Evolutionary conservation across 2,888 invertebrate species (phyloP).

Genomic region (Hyalella azteca): DNA sequence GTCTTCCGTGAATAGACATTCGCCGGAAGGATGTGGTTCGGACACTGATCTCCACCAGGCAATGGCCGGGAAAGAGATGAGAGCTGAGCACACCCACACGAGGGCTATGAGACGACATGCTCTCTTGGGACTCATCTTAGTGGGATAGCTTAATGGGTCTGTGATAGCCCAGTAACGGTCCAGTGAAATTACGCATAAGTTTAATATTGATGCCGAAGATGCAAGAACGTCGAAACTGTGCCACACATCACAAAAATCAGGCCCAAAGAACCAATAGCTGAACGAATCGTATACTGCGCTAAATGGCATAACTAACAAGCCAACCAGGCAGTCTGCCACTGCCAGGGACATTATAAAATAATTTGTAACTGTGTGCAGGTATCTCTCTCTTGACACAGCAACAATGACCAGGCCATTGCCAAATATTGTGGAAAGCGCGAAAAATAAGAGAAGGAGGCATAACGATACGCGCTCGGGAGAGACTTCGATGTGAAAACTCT

Average conservation of each 20-base stretch:
- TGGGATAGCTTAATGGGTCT: slow-evolving; percentile 96
- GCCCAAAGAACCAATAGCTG: slow-evolving; percentile 83
- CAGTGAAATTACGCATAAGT: slow-evolving; percentile 93
- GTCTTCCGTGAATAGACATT: slow-evolving; percentile 96
- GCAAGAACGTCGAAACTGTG: slow-evolving; percentile 95
- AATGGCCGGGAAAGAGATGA: slow-evolving; percentile 98
- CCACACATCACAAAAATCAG: slow-evolving; percentile 97
- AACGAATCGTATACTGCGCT: slow-evolving; percentile 83
- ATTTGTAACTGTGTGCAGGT: slow-evolving; percentile 95
- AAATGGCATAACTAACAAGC: slow-evolving; percentile 97
- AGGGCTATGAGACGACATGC: slow-evolving; percentile 87
- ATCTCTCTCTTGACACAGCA: slow-evolving; percentile 89
- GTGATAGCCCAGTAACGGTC: slow-evolving; percentile 99
- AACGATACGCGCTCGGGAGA: slow-evolving; percentile 62
- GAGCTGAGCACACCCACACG: slow-evolving; percentile 95
- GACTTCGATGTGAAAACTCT: slow-evolving; percentile 32
- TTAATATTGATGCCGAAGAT: slow-evolving; percentile 95
- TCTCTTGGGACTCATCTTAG: slow-evolving; percentile 86
- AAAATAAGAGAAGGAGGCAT: slow-evolving; percentile 81
- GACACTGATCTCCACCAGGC: slow-evolving; percentile 87
- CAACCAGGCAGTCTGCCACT: slow-evolving; percentile 94
- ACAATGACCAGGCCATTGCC: slow-evolving; percentile 94
- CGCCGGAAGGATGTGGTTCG: slow-evolving; percentile 67
- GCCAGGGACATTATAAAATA: slow-evolving; percentile 97
- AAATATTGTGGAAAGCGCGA: slow-evolving; percentile 90